Percentiles rank a stretch among this genome's conserved stretches.
Conservation (phyloP, 1,140 invertebrate genomes). For the Nephila pilipes region DNA sequence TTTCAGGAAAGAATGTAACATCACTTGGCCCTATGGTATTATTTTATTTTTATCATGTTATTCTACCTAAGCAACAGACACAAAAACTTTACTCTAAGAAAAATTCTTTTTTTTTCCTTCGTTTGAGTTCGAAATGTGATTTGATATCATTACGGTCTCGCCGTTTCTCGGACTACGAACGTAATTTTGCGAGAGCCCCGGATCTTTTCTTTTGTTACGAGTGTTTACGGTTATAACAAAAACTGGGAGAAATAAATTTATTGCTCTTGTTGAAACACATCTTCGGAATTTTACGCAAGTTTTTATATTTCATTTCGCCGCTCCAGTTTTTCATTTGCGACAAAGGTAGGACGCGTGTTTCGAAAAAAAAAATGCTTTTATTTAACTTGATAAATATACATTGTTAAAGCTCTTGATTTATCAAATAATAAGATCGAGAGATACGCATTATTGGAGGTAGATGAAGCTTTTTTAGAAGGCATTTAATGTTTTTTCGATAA, state of each 20-base stretch:
- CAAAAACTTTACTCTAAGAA: conserved; percentile 45
- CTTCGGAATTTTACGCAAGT: conserved; percentile 50
- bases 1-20: conserved; percentile 46
- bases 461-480: too few species aligned
- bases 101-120: conserved; percentile 17
- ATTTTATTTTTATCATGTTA: conserved; percentile 2
- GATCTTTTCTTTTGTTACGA: conserved; percentile 16
- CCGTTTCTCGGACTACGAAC: conserved; percentile 50
- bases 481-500: too few species aligned
- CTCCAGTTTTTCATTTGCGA: conserved; percentile 39
- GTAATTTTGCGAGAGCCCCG: conserved; percentile 30
- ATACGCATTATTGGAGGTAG: too few species aligned
- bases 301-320: conserved; percentile 51
- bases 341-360: neutral
- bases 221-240: conserved; percentile 42
- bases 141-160: conserved; percentile 73
- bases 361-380: neutral
- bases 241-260: conserved; percentile 51
- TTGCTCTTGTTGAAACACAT: conserved; percentile 57
- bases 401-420: neutral
- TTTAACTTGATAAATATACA: conserved; percentile 33
- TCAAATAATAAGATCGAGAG: too few species aligned
- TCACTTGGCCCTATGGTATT: conserved; percentile 37
- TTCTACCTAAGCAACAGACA: neutral
- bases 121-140: conserved; percentile 68